Percentiles rank a stretch among this genome's conserved stretches.
phyloP scores from a whole-genome alignment of 1,140 invertebrate genomes.

The Scaptomyza graminum region DNA sequence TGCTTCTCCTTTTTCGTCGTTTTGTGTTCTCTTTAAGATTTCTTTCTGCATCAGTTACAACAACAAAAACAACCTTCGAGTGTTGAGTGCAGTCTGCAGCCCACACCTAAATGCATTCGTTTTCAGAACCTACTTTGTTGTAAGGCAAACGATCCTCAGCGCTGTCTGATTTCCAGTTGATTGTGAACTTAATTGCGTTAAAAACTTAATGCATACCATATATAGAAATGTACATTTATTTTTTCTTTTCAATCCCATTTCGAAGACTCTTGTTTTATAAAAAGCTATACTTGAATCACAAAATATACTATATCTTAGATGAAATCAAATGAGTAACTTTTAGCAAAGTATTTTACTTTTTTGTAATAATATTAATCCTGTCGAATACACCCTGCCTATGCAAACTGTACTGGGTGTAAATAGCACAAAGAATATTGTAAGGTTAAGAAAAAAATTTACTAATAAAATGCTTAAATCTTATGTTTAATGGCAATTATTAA shows the following conservation, averaged over 20 bases:
- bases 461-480: neutral
- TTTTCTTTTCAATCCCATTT: neutral
- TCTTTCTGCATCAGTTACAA: conserved; percentile 20
- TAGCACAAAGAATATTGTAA: neutral
- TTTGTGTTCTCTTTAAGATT: conserved; percentile 52
- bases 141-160: conserved; percentile 23
- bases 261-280: too few relatives aligned
- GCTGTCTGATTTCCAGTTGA: conserved; percentile 3
- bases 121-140: conserved; percentile 4
- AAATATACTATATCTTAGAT: too few relatives aligned
- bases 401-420: neutral
- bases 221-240: neutral
- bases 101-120: conserved; percentile 1
- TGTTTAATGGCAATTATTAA: neutral
- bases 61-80: neutral
- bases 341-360: too few relatives aligned
- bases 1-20: conserved; percentile 22
- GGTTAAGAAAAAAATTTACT: conserved; percentile 26
- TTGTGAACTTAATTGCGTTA: conserved; percentile 36
- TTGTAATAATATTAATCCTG: too few relatives aligned
- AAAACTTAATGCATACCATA: conserved; percentile 4
- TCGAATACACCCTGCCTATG: neutral
- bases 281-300: too few relatives aligned
- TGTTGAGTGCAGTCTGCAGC: conserved; percentile 14
- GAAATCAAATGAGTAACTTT: too few relatives aligned